Conservation (phyloP, 1,140 invertebrate species). For the Drosophila orena region DNA sequence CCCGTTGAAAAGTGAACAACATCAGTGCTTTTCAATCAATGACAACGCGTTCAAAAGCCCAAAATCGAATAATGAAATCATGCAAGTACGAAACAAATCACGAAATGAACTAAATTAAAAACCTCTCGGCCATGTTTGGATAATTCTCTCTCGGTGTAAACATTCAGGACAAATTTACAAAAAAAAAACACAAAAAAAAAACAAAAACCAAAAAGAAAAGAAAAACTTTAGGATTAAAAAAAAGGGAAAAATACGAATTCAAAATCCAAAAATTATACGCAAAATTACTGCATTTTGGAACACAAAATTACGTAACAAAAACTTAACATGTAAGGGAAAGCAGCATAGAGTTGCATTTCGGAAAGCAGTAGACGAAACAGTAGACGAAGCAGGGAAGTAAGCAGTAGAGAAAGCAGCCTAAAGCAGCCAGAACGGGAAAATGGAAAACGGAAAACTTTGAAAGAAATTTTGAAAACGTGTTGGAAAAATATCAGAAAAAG, state of each 20-base stretch:
- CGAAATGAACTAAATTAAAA: conserved; percentile 67
- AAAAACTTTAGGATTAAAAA: conserved; percentile 60
- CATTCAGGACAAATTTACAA: conserved; percentile 84
- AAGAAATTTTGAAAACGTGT: conserved; percentile 80
- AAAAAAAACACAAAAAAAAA: conserved; percentile 33
- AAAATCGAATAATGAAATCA: conserved; percentile 45
- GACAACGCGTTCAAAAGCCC: conserved; percentile 64
- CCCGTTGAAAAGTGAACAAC: conserved; percentile 42
- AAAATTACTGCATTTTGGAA: conserved; percentile 81
- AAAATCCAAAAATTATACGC: conserved; percentile 79
- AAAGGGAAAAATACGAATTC: conserved; percentile 55
- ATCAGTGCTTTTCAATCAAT: conserved; percentile 75
- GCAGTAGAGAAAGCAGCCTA: conserved; percentile 27
- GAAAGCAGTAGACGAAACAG: conserved; percentile 11
- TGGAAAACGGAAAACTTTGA: conserved; percentile 70
- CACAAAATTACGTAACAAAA: conserved; percentile 78
- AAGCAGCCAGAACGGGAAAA: conserved; percentile 42
- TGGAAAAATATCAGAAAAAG: conserved; percentile 88
- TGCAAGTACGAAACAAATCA: conserved; percentile 56
- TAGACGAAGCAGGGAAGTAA: conserved; percentile 21
- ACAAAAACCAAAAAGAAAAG: conserved; percentile 49
- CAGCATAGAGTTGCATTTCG: conserved; percentile 25
- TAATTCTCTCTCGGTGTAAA: conserved; percentile 85
- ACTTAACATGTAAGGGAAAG: conserved; percentile 67
- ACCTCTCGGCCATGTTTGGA: conserved; percentile 85